phyloP scores from a whole-genome alignment of 2,888 invertebrate genomes.

The Drosophila sordidula region DNA sequence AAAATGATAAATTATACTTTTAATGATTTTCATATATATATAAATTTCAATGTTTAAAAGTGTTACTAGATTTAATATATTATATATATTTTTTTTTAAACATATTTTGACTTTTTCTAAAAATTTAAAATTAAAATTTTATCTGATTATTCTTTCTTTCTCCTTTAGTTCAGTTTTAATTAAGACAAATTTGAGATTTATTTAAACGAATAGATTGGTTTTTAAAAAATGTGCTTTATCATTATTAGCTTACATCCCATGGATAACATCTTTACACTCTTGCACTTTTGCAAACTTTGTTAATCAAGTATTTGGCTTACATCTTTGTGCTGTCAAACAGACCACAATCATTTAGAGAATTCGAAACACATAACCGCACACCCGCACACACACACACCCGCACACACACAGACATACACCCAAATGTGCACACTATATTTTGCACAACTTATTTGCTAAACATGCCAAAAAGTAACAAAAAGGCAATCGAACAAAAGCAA shows the following conservation, averaged over 20 bases:
- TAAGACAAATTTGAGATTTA: too few relatives aligned
- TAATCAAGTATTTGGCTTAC: constrained; percentile 1
- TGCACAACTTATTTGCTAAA: constrained; percentile 33
- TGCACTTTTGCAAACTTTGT: background rate
- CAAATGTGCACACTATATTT: background rate
- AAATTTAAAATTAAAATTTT: too few relatives aligned
- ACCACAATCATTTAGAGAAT: constrained; percentile 18
- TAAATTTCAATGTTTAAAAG: too few relatives aligned
- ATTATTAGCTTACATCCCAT: background rate
- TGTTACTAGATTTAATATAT: too few relatives aligned
- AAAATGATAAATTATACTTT: too few relatives aligned
- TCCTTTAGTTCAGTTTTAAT: too few relatives aligned
- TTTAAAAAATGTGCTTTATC: too few relatives aligned
- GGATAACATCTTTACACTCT: background rate
- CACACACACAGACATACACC: background rate
- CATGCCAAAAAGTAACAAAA: constrained; percentile 39
- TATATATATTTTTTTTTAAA: too few relatives aligned
- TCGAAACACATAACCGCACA: background rate
- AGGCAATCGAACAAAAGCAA: constrained; percentile 30
- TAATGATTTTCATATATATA: too few relatives aligned
- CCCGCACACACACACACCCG: background rate
- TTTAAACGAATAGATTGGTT: too few relatives aligned
- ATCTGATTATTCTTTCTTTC: too few relatives aligned
- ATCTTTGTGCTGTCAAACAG: constrained; percentile 17
- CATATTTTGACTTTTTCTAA: too few relatives aligned